Conservation (phyloP, 1,140 invertebrate species). For the Psix sp. region DNA sequence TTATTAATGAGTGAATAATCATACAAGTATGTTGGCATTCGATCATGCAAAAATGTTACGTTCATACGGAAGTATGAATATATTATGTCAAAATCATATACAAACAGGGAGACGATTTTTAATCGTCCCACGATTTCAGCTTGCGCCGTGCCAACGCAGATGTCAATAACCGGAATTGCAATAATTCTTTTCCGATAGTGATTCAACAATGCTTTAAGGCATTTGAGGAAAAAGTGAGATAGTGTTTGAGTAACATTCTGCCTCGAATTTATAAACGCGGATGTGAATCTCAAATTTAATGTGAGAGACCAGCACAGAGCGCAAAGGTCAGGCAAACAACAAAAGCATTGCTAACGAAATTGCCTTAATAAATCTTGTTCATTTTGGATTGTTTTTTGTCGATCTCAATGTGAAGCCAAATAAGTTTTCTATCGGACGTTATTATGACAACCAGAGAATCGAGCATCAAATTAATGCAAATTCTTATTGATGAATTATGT, state of each 20-base stretch:
- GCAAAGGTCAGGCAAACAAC: too few relatives aligned
- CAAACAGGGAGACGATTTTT: slow-evolving; percentile 39
- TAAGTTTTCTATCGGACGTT: too few relatives aligned
- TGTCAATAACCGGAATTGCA: slow-evolving; percentile 57
- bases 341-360: too few relatives aligned
- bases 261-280: slow-evolving; percentile 30
- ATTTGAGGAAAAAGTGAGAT: slow-evolving; percentile 39
- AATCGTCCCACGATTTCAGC: slow-evolving; percentile 44
- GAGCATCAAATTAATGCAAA: not conserved
- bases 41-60: slow-evolving; percentile 6
- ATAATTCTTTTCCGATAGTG: slow-evolving; percentile 49
- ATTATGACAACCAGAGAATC: not conserved
- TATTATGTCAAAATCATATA: slow-evolving; percentile 38
- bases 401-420: too few relatives aligned
- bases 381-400: too few relatives aligned
- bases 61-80: slow-evolving; percentile 39
- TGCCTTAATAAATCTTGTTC: too few relatives aligned
- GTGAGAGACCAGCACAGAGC: slow-evolving; percentile 6
- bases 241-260: slow-evolving; percentile 9
- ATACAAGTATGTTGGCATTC: too few relatives aligned
- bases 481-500: slow-evolving; percentile 40
- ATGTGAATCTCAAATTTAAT: slow-evolving; percentile 17
- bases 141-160: slow-evolving; percentile 45
- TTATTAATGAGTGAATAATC: too few relatives aligned
- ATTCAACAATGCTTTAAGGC: slow-evolving; percentile 47